These are phyloP conservation scores for Stenchaetothrips biformis DNA, from an alignment of 2,888 invertebrate genomes.

Conservation along the genomic window DNA sequence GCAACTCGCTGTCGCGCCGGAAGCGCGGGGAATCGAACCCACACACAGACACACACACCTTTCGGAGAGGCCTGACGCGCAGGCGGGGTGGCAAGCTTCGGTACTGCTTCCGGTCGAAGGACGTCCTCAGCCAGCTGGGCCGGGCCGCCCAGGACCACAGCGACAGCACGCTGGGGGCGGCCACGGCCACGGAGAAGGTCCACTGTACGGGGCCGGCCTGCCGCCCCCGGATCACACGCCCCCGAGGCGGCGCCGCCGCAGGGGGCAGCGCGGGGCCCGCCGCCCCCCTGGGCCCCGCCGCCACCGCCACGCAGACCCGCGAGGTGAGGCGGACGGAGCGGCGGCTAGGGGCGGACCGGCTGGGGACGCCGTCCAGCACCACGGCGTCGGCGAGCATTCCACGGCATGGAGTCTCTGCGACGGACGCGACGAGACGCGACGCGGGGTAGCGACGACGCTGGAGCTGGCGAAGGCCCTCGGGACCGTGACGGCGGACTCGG, in stretches of 20 bases:
- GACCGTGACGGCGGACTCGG: background rate
- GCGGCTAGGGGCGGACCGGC: conserved; percentile 34
- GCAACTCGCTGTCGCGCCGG: too few species aligned
- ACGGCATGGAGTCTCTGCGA: background rate
- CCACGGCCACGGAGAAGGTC: conserved; percentile 42
- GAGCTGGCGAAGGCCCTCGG: background rate
- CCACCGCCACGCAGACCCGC: conserved; percentile 53
- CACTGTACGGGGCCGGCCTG: conserved; percentile 43
- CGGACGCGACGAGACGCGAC: conserved; percentile 30
- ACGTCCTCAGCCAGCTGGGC: background rate
- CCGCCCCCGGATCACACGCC: conserved; percentile 52
- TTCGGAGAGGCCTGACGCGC: background rate
- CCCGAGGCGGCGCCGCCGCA: conserved; percentile 50
- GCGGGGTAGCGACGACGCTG: background rate
- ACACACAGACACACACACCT: background rate
- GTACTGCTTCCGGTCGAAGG: conserved; percentile 6
- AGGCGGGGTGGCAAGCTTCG: conserved; percentile 3
- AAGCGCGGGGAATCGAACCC: too few species aligned
- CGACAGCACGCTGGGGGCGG: conserved; percentile 51
- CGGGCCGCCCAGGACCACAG: background rate
- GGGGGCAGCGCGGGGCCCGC: background rate
- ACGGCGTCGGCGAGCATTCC: too few species aligned
- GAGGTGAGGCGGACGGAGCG: conserved; percentile 47
- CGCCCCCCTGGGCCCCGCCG: conserved; percentile 49
- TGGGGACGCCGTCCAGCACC: conserved; percentile 26